These are phyloP conservation scores for Colistium nudipinnis DNA, from an alignment of 2,113 vertebrate species.

Conservation along the genomic window DNA sequence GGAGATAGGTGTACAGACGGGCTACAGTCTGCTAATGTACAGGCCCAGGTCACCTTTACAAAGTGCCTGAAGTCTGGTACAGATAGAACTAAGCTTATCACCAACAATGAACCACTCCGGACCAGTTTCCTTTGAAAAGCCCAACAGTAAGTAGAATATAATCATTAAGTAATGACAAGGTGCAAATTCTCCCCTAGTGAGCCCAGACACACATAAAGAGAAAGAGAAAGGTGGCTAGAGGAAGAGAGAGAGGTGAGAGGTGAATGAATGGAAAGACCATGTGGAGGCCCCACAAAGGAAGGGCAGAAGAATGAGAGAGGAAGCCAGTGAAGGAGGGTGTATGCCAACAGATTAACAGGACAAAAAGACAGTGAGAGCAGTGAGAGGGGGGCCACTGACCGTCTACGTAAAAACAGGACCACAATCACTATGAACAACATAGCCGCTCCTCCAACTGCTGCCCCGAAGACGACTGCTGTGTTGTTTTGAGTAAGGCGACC, in stretches of 20 bases:
- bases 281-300: conserved; percentile 71
- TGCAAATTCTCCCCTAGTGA: conserved; percentile 65
- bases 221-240: conserved; percentile 63
- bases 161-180: conserved; percentile 70
- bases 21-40: conserved; percentile 46
- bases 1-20: conserved; percentile 33
- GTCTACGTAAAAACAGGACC: conserved; percentile 82
- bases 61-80: conserved; percentile 52
- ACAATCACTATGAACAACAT: conserved; percentile 78
- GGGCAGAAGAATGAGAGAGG: conserved; percentile 58
- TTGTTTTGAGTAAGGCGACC: conserved; percentile 61
- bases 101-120: conserved; percentile 70
- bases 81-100: conserved; percentile 73
- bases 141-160: conserved; percentile 63
- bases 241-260: conserved; percentile 63
- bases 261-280: conserved; percentile 67
- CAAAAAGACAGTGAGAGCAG: conserved; percentile 8
- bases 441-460: conserved; percentile 54
- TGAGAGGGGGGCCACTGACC: conserved; percentile 75
- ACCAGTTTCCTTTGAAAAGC: conserved; percentile 73
- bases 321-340: conserved; percentile 37
- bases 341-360: conserved; percentile 41
- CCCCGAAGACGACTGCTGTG: conserved; percentile 76
- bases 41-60: conserved; percentile 71
- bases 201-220: conserved; percentile 69